Evolutionary conservation across 1,140 invertebrate genomes (phyloP).

Genomic region (Pseudomyrmex gracilis): DNA sequence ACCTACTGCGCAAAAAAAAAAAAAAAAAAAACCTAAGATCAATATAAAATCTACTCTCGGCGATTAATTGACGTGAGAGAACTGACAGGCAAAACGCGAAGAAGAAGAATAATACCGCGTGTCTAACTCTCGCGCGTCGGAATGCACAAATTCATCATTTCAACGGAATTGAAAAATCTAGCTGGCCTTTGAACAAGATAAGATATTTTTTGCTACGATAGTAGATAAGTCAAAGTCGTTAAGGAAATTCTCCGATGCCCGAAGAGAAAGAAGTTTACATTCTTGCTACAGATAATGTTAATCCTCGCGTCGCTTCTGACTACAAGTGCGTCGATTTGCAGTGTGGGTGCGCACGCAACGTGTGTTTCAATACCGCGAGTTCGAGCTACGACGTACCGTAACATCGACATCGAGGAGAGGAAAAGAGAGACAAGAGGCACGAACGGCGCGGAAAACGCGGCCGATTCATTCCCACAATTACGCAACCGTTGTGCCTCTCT

Average conservation of each 20-base stretch:
- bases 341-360: constrained; percentile 81
- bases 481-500: constrained; percentile 72
- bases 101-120: neutral
- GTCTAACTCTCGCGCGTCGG: too few relatives aligned
- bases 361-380: constrained; percentile 62
- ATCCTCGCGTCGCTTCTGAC: constrained; percentile 50
- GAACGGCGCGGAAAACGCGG: constrained; percentile 70
- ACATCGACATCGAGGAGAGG: constrained; percentile 43
- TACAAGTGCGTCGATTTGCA: constrained; percentile 57
- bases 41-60: neutral
- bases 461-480: constrained; percentile 82
- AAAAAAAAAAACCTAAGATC: neutral
- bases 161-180: neutral
- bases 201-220: neutral
- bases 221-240: neutral
- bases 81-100: neutral
- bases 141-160: too few relatives aligned
- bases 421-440: constrained; percentile 38
- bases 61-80: neutral
- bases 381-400: constrained; percentile 30
- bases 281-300: constrained; percentile 27
- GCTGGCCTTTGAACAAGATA: neutral
- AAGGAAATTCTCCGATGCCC: neutral
- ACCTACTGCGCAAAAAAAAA: neutral
- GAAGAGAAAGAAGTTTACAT: neutral